Percentiles rank a stretch among this genome's conserved stretches.
phyloP scores from a whole-genome alignment of 1,140 invertebrate species.

The Drosophila erecta region DNA sequence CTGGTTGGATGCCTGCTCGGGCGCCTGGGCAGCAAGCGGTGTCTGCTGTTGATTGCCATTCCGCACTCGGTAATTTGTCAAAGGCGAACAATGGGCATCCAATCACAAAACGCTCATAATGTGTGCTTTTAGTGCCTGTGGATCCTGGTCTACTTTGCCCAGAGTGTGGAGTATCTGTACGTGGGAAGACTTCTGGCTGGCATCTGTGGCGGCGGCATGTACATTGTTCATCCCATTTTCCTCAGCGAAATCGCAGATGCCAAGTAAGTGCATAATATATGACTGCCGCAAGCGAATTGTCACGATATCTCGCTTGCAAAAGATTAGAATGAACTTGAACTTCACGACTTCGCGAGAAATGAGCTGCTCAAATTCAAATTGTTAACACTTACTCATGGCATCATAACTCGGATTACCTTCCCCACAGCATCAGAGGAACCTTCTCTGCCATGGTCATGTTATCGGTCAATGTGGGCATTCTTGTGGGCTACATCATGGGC shows the following conservation, averaged over 20 bases:
- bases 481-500: conserved; percentile 63
- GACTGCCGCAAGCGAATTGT: not conserved
- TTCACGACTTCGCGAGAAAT: not conserved
- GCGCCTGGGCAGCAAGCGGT: conserved; percentile 51
- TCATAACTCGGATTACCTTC: not conserved
- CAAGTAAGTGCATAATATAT: conserved; percentile 60
- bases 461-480: conserved; percentile 61
- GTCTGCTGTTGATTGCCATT: conserved; percentile 59
- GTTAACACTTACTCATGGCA: not conserved
- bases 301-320: not conserved
- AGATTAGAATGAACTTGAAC: conserved; percentile 15
- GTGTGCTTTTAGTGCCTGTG: conserved; percentile 56
- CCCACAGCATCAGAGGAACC: conserved; percentile 64
- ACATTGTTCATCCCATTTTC: conserved; percentile 68
- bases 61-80: conserved; percentile 52
- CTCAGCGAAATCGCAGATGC: conserved; percentile 78
- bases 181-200: conserved; percentile 83
- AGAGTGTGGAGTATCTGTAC: conserved; percentile 66
- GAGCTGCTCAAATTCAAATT: not conserved
- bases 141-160: conserved; percentile 62
- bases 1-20: conserved; percentile 40
- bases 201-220: conserved; percentile 71
- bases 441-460: conserved; percentile 66
- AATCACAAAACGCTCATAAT: not conserved
- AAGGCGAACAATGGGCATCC: not conserved